phyloP scores from a whole-genome alignment of 1,140 invertebrate species.

The Bradysia coprophila region DNA sequence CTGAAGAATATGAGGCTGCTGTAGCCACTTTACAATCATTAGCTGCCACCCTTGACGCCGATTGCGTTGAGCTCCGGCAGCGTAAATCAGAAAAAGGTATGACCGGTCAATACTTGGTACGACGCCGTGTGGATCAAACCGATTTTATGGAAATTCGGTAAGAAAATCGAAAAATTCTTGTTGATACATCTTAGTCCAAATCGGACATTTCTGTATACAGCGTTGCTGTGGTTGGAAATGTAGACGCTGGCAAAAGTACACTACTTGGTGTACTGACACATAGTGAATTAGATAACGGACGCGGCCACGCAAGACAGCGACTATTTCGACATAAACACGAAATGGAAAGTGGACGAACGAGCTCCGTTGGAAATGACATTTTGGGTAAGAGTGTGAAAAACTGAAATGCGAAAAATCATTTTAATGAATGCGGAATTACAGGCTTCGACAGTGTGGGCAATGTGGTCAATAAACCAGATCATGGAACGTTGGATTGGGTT shows the following conservation, averaged over 20 bases:
- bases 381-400: conserved; percentile 31
- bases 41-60: conserved; percentile 62
- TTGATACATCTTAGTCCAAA: neutral
- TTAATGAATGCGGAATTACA: no score
- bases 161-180: conserved; percentile 18
- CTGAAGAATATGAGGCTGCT: conserved; percentile 76
- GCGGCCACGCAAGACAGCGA: conserved; percentile 79
- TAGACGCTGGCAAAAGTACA: conserved; percentile 99
- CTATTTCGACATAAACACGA: conserved; percentile 98
- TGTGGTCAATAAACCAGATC: conserved; percentile 94
- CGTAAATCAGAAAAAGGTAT: conserved; percentile 38
- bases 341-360: conserved; percentile 94
- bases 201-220: conserved; percentile 28
- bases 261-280: conserved; percentile 94
- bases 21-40: conserved; percentile 76
- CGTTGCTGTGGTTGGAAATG: conserved; percentile 98
- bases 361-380: conserved; percentile 98
- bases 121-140: conserved; percentile 45
- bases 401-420: neutral
- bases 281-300: conserved; percentile 93
- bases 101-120: conserved; percentile 70
- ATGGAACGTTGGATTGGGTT: conserved; percentile 93
- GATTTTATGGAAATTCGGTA: conserved; percentile 95
- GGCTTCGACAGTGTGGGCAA: conserved; percentile 42
- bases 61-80: conserved; percentile 66